These are phyloP conservation scores for Ceratitis capitata DNA, from an alignment of 1,140 invertebrate species.

Conservation along the genomic window DNA sequence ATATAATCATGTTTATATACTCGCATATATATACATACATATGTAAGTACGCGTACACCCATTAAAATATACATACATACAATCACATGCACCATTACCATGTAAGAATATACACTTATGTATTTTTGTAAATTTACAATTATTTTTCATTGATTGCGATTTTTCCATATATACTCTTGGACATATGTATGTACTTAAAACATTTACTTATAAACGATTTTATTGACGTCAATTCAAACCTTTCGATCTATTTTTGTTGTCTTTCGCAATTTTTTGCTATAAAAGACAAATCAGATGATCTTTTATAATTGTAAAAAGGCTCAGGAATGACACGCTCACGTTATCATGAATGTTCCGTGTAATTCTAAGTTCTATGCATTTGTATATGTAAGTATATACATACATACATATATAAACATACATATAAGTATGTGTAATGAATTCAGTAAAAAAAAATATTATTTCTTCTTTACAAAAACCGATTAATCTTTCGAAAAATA, in stretches of 20 bases:
- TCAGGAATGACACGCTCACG: no score
- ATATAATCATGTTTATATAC: not conserved
- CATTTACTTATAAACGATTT: not conserved
- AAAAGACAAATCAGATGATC: not conserved
- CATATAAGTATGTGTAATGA: not conserved
- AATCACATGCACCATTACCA: no score
- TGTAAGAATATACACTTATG: not conserved
- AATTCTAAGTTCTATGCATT: no score
- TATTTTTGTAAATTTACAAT: not conserved
- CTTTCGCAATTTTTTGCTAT: not conserved
- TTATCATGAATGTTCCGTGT: no score
- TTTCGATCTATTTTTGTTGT: not conserved
- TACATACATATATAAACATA: not conserved
- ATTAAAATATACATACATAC: not conserved
- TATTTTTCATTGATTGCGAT: not conserved
- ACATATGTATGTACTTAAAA: not conserved
- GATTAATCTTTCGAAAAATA: no score
- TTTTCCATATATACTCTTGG: no score
- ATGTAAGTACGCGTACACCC: not conserved
- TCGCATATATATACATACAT: not conserved
- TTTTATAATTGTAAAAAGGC: no score
- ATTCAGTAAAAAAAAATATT: no score
- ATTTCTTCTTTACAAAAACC: no score
- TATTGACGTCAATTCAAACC: constrained; percentile 21
- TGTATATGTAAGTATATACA: not conserved